Evolutionary conservation across 2,888 invertebrate genomes (phyloP).

Genomic region (Calliphora vomitoria): DNA sequence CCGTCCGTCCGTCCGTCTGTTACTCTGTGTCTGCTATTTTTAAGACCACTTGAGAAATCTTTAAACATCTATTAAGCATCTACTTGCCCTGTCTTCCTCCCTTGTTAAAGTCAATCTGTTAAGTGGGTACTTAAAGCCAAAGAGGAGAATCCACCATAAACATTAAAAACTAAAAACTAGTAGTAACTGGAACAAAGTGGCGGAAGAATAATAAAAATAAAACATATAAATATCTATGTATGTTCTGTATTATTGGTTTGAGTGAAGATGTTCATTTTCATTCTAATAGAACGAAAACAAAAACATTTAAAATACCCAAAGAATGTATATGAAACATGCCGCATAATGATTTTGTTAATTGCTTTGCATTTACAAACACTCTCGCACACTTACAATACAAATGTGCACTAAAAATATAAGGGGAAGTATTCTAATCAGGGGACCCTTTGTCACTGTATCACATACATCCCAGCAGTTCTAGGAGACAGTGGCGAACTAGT

Average conservation of each 20-base stretch:
- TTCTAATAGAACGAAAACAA: slow-evolving; percentile 68
- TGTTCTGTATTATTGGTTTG: too few species aligned
- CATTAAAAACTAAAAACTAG: slow-evolving; percentile 46
- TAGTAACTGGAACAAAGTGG: slow-evolving; percentile 74
- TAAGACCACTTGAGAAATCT: slow-evolving; percentile 11
- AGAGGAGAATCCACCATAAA: slow-evolving; percentile 24
- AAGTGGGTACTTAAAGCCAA: slow-evolving; percentile 52
- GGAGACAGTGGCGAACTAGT: too few species aligned
- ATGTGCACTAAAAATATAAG: not conserved
- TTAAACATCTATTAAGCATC: slow-evolving; percentile 7
- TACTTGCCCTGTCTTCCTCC: slow-evolving; percentile 13
- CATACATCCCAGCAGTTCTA: too few species aligned
- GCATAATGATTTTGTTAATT: slow-evolving; percentile 70
- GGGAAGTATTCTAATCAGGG: slow-evolving; percentile 13
- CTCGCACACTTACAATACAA: not conserved
- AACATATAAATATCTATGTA: not conserved
- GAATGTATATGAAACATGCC: slow-evolving; percentile 58
- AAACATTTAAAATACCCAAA: slow-evolving; percentile 37
- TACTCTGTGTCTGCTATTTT: not conserved
- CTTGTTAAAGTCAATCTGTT: slow-evolving; percentile 32
- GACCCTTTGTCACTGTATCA: too few species aligned
- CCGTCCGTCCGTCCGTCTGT: not conserved
- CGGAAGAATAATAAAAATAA: slow-evolving; percentile 79
- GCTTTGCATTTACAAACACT: slow-evolving; percentile 50
- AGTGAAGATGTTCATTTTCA: slow-evolving; percentile 72